These are phyloP conservation scores for Aplochiton taeniatus DNA, from an alignment of 2,797 vertebrate genomes.

Conservation along the genomic window DNA sequence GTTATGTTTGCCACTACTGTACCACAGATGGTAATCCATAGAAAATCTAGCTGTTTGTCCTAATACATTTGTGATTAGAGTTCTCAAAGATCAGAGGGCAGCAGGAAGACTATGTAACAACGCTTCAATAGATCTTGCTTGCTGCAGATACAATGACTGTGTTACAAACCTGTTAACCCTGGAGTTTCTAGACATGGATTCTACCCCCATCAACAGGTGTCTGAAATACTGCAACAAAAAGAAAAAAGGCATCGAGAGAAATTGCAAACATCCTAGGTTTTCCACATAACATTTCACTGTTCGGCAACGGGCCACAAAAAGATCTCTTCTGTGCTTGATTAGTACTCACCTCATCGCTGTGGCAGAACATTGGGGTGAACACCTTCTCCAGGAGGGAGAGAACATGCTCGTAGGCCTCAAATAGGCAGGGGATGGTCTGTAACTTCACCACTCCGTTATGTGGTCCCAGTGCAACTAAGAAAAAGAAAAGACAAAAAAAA, in stretches of 20 bases:
- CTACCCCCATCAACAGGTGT: constrained; percentile 89
- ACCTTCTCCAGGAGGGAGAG: constrained; percentile 91
- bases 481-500: not conserved
- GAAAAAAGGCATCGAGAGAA: not conserved
- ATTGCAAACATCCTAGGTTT: too few species aligned
- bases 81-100: not conserved
- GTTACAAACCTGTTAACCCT: constrained; percentile 86
- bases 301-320: too few species aligned
- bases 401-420: constrained; percentile 95
- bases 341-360: constrained; percentile 87
- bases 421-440: constrained; percentile 91
- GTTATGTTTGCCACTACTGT: too few species aligned
- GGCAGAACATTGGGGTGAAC: constrained; percentile 96
- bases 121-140: not conserved
- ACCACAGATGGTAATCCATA: too few species aligned
- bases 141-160: not conserved
- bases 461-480: constrained; percentile 84
- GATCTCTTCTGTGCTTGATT: not conserved
- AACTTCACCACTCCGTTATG: constrained; percentile 88
- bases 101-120: not conserved
- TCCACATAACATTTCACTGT: too few species aligned
- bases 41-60: too few species aligned
- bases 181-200: constrained; percentile 86
- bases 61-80: too few species aligned
- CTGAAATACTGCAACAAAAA: constrained; percentile 85